Evolutionary conservation across 2,797 vertebrate species (phyloP).

Genomic region (Triplophysa bombifrons): DNA sequence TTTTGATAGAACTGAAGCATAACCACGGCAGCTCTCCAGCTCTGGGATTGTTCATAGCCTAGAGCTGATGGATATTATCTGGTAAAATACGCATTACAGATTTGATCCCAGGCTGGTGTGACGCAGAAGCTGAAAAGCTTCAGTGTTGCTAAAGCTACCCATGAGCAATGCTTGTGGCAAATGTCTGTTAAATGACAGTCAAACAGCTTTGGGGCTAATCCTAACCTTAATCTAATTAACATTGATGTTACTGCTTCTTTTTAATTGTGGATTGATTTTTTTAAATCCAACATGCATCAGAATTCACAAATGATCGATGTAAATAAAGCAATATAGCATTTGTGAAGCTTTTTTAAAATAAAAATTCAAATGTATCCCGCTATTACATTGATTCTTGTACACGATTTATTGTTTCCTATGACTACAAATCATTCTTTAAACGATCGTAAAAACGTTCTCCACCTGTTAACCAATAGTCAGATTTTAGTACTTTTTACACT

Average conservation of each 20-base stretch:
- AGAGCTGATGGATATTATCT: background rate
- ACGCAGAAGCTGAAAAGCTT: background rate
- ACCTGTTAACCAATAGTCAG: background rate
- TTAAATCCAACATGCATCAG: background rate
- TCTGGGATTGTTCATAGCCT: background rate
- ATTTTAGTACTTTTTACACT: background rate
- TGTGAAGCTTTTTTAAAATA: background rate
- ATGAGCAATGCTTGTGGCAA: constrained; percentile 3
- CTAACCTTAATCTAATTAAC: background rate
- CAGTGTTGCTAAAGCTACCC: background rate
- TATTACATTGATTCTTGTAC: too few relatives aligned
- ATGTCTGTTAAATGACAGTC: background rate
- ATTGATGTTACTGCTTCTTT: background rate
- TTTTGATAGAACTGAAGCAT: constrained; percentile 4
- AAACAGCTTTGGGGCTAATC: background rate
- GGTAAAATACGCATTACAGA: background rate
- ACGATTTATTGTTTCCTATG: too few relatives aligned
- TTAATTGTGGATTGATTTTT: background rate
- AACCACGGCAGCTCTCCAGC: background rate
- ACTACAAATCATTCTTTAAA: too few relatives aligned
- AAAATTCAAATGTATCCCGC: background rate
- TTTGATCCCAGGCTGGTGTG: background rate
- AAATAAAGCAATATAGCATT: background rate
- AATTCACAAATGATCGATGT: background rate
- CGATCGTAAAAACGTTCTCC: background rate